Base-by-base conservation (phyloP, 2,113 vertebrate genomes). In the Chaenocephalus aceratus region DNA sequence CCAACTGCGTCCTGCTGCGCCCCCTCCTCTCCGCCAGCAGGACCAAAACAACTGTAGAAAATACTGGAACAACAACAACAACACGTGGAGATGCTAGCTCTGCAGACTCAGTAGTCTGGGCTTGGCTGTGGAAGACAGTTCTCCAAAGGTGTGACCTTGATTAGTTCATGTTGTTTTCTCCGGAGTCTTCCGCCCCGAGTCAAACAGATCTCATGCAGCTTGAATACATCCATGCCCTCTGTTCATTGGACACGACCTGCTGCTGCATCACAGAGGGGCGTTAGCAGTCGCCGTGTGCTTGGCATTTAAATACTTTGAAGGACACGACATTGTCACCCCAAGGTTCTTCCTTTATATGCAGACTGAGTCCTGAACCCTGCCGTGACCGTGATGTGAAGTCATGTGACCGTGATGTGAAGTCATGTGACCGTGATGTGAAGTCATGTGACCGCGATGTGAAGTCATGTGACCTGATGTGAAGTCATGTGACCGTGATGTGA, bases 21-120 rank as follows among this genome's bases (percentile, higher is more conserved):
- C 36, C 36, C 36, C 36, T 70, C 72, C 70, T 84, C 63, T 59
- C 73, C 80, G 77, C 36, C 68, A 63, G 49, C 51, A 63, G 61
- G 61, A 57, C 73, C 26, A n/a, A 51, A 49, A 18, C 21, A 81
- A 77, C 77, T 66, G 44, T 57, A 69, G 49, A 18, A 23, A 10
- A 2, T 16, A 10, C 4, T 6, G 71, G 8, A 49, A 49, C 48
- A 49, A n/a, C 23, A 34, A 45, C 21, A 21, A 21, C 21, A 21
- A 21, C 21, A 36, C 14, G 8, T 51, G 18, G 2, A 62, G 13
- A 10, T 26, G 11, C 12, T 73, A 30, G 23, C 18, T 62, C 65
- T 36, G 15, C 7, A 56, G 41, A 56, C 34, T 18, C 1, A 2
- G 15, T 78, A 53, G 51, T 44, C 72, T 26, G 80, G 21, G 21